Conservation (phyloP, 1,140 invertebrate genomes). For the Conus ventricosus region DNA sequence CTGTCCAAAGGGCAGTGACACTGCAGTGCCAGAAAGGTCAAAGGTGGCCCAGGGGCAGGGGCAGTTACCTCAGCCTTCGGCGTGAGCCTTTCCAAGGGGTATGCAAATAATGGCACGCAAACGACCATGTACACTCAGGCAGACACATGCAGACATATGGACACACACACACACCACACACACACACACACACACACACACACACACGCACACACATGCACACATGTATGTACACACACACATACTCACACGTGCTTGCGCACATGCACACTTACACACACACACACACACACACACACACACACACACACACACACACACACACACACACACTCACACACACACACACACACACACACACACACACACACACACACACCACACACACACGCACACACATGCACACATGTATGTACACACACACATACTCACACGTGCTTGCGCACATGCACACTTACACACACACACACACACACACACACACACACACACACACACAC, state of each 20-base stretch:
- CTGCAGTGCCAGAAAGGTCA: too few relatives aligned
- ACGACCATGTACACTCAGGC: slow-evolving; percentile 1
- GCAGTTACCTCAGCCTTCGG: too few relatives aligned
- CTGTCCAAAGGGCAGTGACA: too few relatives aligned
- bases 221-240: not conserved
- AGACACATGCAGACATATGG: not conserved
- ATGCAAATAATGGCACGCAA: too few relatives aligned
- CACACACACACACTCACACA: not conserved
- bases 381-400: not conserved
- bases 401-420: not conserved
- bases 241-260: not conserved
- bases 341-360: slow-evolving; percentile 10
- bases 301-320: not conserved
- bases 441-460: not conserved
- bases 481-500: not conserved
- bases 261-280: not conserved
- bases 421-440: not conserved
- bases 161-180: slow-evolving; percentile 8
- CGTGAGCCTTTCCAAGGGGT: too few relatives aligned
- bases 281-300: slow-evolving; percentile 3
- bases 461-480: not conserved
- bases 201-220: not conserved
- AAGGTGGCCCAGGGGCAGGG: too few relatives aligned
- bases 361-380: not conserved
- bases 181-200: slow-evolving; percentile 12